Percentiles rank a stretch among this genome's conserved stretches.
Evolutionary conservation across 1,140 invertebrate genomes (phyloP).

Genomic region (Eriocheir sinensis): DNA sequence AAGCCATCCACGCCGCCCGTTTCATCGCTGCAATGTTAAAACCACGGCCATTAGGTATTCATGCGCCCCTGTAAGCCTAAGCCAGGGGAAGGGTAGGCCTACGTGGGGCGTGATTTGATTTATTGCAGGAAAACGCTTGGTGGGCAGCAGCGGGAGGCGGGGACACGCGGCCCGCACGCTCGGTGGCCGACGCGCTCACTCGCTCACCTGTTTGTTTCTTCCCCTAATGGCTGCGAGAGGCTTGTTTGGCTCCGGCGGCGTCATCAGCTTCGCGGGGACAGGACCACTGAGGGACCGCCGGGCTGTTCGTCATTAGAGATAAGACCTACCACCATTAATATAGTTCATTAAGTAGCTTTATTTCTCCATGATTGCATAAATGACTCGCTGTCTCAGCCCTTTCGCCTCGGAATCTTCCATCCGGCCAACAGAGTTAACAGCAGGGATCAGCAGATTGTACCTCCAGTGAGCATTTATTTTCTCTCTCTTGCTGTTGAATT

Average conservation of each 20-base stretch:
- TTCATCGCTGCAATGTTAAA: not conserved
- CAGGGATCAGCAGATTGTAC: not conserved
- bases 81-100: not conserved
- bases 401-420: not conserved
- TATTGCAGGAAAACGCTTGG: not conserved
- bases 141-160: not conserved
- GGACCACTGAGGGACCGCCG: not conserved
- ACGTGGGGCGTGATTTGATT: not conserved
- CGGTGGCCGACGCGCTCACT: not conserved
- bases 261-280: not conserved
- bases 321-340: not conserved
- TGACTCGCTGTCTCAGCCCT: not conserved
- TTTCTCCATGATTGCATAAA: not conserved
- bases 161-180: not conserved
- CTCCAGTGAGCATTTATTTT: not conserved
- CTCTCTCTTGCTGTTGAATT: not conserved
- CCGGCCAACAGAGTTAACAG: not conserved
- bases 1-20: not conserved
- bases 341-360: conserved; percentile 4
- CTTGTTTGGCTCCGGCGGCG: not conserved
- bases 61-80: conserved; percentile 1
- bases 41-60: not conserved
- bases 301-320: not conserved
- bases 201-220: not conserved
- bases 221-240: not conserved